Evolutionary conservation across 2,888 invertebrate genomes (phyloP).

Genomic region (Eupithecia abbreviata): DNA sequence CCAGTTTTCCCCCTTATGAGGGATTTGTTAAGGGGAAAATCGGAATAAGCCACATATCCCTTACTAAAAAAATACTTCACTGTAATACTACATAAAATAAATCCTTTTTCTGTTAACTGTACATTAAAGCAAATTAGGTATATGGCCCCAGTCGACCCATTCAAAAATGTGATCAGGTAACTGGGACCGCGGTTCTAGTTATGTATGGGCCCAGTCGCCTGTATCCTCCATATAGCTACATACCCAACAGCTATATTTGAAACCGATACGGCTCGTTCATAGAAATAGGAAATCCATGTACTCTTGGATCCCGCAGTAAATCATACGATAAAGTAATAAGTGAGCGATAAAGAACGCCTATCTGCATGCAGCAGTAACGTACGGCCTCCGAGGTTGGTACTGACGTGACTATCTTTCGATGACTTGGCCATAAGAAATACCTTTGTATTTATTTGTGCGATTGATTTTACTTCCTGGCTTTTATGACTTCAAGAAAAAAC

Average conservation of each 20-base stretch:
- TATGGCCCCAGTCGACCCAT: too few species aligned
- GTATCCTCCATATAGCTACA: too few species aligned
- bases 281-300: slow-evolving; percentile 35
- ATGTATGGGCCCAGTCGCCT: too few species aligned
- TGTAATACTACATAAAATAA: too few species aligned
- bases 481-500: neutral
- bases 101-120: too few species aligned
- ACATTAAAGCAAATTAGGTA: too few species aligned
- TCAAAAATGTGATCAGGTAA: too few species aligned
- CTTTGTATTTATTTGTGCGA: neutral
- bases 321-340: slow-evolving; percentile 48
- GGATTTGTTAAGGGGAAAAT: too few species aligned
- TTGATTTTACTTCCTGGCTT: neutral
- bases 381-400: slow-evolving; percentile 21
- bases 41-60: too few species aligned
- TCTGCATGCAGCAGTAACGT: slow-evolving; percentile 29
- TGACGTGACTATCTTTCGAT: slow-evolving; percentile 28
- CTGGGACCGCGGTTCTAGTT: too few species aligned
- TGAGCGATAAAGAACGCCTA: slow-evolving; percentile 41
- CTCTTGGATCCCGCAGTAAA: slow-evolving; percentile 35
- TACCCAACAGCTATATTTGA: neutral
- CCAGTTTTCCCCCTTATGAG: too few species aligned
- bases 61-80: too few species aligned
- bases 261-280: slow-evolving; percentile 28
- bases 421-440: neutral